Evolutionary conservation across 1,140 invertebrate species (phyloP), one percentile per base, ranked within the genome.

Genomic region (Aphaenogaster rudis): DNA sequence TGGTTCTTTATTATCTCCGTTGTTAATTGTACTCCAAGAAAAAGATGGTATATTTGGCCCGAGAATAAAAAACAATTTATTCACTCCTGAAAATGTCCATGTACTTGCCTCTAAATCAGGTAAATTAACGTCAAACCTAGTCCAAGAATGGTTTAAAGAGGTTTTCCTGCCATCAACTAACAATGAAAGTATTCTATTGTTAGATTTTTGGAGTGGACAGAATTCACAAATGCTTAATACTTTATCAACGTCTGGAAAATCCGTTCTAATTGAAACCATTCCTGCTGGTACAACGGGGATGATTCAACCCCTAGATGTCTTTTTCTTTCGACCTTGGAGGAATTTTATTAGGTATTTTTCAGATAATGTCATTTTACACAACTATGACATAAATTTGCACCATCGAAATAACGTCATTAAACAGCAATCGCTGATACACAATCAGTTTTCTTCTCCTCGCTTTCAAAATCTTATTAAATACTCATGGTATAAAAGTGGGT

Each of bases 21-120:
- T 50, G 48, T 50, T 50, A 50, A 13, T 50, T 50, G 48, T 50
- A 50, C 48, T 50, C 8, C 48, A 50, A 50, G 48, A 50, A 50
- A 50, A 50, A 50, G 48, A 50, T 50, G 8, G 48, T 50, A 50
- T 50, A 50, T 50, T 50, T 3, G 48, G 48, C 11, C 48, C 48
- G 11, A 50, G 11, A 11, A 50, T 50, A 11, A 50, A 50, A 50
- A 50, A 50, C 1, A 50, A 50, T 50, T 50, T 50, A 50, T 50
- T 50, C 11, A 50, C 5, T 50, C 48, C 64, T 42, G 64, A 66
- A 66, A 66, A 66, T 66, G 64, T 66, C 64, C 64, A 66, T 66
- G 39, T 45, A 66, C 39, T 66, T 66, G 64, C 39, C 39, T 66
- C 64, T 45, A 66, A 66, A 66, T 66, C 61, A 50, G 48, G 8